Base-by-base conservation (phyloP, 2,797 vertebrate genomes). In the Acropternis orthonyx region DNA sequence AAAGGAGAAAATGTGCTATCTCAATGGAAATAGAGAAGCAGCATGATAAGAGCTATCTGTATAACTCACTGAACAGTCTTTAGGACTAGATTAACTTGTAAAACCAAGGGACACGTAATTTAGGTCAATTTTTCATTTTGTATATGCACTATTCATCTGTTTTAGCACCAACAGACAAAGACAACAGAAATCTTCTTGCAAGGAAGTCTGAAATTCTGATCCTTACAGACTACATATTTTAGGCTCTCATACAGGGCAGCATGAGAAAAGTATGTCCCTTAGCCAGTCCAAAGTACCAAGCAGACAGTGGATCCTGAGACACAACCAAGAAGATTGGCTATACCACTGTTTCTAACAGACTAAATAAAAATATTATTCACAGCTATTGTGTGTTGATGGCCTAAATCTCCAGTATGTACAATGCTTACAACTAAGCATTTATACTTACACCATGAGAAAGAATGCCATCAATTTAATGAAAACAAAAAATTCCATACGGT, bases 391-490 rank as follows among this genome's bases (percentile, higher is more conserved):
- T 49, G 63, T 37, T 24, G 1, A 4, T 55, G 22, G n/a, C 18
- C 69, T 77, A 77, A 69, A 11, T 67, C 49, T 58, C 23, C 12
- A 41, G 26, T 46, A 49, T 59, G 65, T 77, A 14, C 62, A 89
- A 56, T 20, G 20, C 9, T 30, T 69, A 62, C 4, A 71, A 41
- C 7, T 44, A 87, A 56, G 32, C 32, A 61, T 36, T 49, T 21
- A 54, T 32, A 34, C 5, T 75, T 72, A 41, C 0, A 55, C 8
- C 1, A 0, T 8, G 54, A 55, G 21, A 59, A 87, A 39, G 8
- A 59, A 71, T 9, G 21, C 6, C 6, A 5, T 49, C 27, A 56
- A 21, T 48, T 27, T 20, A n/a, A 17, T 27, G 14, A 87, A 92
- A 85, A 72, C 6, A 34, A 36, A 52, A 46, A 54, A 17, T 10